Evolutionary conservation across 2,888 invertebrate genomes (phyloP).

Genomic region (Nasonia oneida): DNA sequence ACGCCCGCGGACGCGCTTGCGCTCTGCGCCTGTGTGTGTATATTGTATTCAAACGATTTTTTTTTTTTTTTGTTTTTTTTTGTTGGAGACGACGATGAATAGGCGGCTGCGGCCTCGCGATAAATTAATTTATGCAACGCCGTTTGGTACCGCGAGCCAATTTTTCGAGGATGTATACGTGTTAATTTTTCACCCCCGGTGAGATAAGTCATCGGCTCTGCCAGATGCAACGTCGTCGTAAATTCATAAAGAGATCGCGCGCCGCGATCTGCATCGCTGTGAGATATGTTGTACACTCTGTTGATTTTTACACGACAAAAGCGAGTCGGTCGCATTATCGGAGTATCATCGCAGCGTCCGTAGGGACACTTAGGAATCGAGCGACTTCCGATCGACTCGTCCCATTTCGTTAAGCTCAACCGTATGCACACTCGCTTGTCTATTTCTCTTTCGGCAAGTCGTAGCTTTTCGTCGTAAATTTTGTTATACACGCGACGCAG

Average conservation of each 20-base stretch:
- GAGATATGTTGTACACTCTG: background rate
- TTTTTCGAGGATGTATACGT: background rate
- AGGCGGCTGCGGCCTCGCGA: background rate
- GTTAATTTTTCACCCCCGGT: background rate
- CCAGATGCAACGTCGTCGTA: conserved; percentile 28
- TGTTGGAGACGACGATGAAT: too few relatives aligned
- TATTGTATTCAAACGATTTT: too few relatives aligned
- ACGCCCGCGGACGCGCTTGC: conserved; percentile 18
- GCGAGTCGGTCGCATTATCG: background rate
- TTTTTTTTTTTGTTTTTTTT: too few relatives aligned
- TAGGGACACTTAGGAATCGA: conserved; percentile 2
- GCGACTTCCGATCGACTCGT: conserved; percentile 20
- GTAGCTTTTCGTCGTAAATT: conserved; percentile 23
- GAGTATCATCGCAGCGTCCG: background rate
- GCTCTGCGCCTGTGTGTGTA: conserved; percentile 2
- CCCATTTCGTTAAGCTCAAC: too few relatives aligned
- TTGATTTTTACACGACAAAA: background rate
- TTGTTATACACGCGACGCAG: background rate
- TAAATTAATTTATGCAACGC: conserved; percentile 25
- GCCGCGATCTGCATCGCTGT: background rate
- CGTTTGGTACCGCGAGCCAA: background rate
- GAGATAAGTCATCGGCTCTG: conserved; percentile 32
- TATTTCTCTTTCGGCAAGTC: conserved; percentile 31
- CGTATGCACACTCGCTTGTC: background rate
- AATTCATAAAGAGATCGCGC: conserved; percentile 20